A percentile compares a stretch with the other conserved stretches of the same genome.
phyloP scores from a whole-genome alignment of 2,797 vertebrate genomes.

The Labroides dimidiatus region DNA sequence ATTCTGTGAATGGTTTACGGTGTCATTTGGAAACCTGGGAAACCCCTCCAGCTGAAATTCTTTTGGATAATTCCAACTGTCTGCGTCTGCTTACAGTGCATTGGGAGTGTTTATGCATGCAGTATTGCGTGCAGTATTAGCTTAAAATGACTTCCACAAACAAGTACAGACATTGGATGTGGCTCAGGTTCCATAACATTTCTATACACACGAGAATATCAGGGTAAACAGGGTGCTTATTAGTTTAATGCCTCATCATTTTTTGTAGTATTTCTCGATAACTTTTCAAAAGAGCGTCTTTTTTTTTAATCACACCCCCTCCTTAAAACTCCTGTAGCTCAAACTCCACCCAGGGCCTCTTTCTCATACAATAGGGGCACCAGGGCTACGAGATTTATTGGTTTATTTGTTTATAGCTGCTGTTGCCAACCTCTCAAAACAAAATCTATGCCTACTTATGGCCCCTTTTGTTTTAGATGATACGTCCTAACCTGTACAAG shows the following conservation, averaged over 20 bases:
- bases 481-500: too few relatives aligned
- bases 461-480: neutral
- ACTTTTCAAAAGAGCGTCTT: neutral
- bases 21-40: slow-evolving; percentile 63
- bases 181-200: slow-evolving; percentile 48
- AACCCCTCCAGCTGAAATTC: slow-evolving; percentile 80
- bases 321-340: slow-evolving; percentile 29
- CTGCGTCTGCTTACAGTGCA: slow-evolving; percentile 55
- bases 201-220: slow-evolving; percentile 26
- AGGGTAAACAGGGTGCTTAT: slow-evolving; percentile 14
- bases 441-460: slow-evolving; percentile 3
- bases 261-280: slow-evolving; percentile 12
- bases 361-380: slow-evolving; percentile 49
- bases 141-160: slow-evolving; percentile 61
- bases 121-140: slow-evolving; percentile 44
- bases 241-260: slow-evolving; percentile 31
- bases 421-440: slow-evolving; percentile 15
- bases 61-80: slow-evolving; percentile 76
- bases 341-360: slow-evolving; percentile 49
- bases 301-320: slow-evolving; percentile 28
- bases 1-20: slow-evolving; percentile 54
- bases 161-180: slow-evolving; percentile 67
- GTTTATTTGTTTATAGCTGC: slow-evolving; percentile 58
- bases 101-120: slow-evolving; percentile 48
- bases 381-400: slow-evolving; percentile 22